Percentiles rank a stretch among this genome's conserved stretches.
These are phyloP conservation scores for Mesocricetus auratus DNA, from an alignment of 2,113 vertebrate species.

Conservation along the genomic window DNA sequence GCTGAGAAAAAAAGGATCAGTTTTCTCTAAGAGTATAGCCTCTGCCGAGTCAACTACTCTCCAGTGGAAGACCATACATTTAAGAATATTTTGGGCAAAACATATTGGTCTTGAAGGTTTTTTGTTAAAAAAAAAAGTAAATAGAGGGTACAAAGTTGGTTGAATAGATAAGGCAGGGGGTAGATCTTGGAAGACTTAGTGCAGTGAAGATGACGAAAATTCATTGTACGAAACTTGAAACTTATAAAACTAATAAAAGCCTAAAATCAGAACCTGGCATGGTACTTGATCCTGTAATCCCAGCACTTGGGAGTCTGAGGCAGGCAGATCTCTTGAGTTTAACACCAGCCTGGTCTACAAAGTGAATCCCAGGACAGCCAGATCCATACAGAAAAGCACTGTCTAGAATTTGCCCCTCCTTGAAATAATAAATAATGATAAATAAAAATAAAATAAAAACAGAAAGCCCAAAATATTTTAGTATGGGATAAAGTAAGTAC, in stretches of 20 bases:
- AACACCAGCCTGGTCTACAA: not conserved
- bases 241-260: not conserved
- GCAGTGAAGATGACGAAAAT: not conserved
- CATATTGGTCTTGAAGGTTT: not conserved
- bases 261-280: no score
- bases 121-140: not conserved
- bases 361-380: not conserved
- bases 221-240: not conserved
- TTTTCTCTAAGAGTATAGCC: not conserved
- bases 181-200: not conserved
- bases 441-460: not conserved
- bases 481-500: not conserved
- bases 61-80: not conserved
- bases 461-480: not conserved
- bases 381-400: not conserved
- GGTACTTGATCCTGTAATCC: not conserved
- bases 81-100: not conserved
- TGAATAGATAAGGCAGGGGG: not conserved
- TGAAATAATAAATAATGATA: not conserved
- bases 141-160: not conserved
- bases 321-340: not conserved
- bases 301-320: not conserved
- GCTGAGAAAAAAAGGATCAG: not conserved
- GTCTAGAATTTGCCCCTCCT: not conserved
- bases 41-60: no score